Percentiles rank a stretch among this genome's conserved stretches.
Conservation (phyloP, 1,140 invertebrate species). For the Eueides isabella region DNA sequence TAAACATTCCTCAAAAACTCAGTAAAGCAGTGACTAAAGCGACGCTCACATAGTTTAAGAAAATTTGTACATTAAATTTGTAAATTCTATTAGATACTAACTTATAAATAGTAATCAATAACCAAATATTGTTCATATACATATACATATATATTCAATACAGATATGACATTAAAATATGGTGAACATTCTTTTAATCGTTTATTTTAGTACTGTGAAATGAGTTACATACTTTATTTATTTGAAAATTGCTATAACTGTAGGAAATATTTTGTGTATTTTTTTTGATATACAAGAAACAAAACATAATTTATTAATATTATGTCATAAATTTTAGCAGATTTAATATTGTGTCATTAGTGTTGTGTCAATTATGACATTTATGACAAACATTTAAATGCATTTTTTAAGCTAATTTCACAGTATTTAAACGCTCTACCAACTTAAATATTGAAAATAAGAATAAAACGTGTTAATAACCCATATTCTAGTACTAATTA, state of each 20-base stretch:
- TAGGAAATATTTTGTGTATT: too few species aligned
- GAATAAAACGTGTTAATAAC: not conserved
- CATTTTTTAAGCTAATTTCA: slow-evolving; percentile 6
- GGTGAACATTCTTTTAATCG: not conserved
- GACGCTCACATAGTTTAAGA: slow-evolving; percentile 59
- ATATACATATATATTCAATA: slow-evolving; percentile 12
- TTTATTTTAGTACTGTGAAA: not conserved
- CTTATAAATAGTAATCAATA: slow-evolving; percentile 59
- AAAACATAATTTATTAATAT: too few species aligned
- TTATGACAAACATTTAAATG: too few species aligned
- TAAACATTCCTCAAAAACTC: slow-evolving; percentile 38
- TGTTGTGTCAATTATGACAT: too few species aligned
- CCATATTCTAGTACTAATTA: not conserved
- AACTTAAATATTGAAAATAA: not conserved
- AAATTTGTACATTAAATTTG: slow-evolving; percentile 72
- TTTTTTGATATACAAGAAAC: too few species aligned
- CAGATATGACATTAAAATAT: not conserved
- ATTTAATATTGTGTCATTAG: too few species aligned
- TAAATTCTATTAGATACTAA: slow-evolving; percentile 74
- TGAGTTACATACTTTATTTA: not conserved
- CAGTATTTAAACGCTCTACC: not conserved
- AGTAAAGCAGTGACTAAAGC: slow-evolving; percentile 29
- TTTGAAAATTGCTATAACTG: not conserved
- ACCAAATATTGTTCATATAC: slow-evolving; percentile 52
- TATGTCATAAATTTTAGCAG: too few species aligned